phyloP scores from a whole-genome alignment of 2,113 vertebrate genomes.

The Rafetus swinhoei region DNA sequence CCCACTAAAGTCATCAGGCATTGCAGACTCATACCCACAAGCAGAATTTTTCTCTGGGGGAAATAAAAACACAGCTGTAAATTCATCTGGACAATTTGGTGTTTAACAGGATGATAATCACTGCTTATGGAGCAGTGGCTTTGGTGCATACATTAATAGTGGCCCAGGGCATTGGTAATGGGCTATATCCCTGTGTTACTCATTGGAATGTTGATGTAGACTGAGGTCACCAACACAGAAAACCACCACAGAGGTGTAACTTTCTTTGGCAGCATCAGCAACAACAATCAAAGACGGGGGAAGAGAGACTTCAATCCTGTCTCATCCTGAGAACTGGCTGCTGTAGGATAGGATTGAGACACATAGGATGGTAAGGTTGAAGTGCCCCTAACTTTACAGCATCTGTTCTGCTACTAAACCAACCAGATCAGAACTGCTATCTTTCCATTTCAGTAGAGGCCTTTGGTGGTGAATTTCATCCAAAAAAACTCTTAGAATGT shows the following conservation, averaged over 20 bases:
- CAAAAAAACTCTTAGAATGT: slow-evolving; percentile 31
- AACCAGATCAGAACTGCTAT: background rate
- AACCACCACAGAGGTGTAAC: background rate
- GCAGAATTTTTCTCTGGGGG: background rate
- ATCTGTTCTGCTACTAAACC: background rate
- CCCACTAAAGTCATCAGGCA: background rate
- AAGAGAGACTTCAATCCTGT: background rate
- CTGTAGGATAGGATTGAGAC: background rate
- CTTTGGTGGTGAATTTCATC: slow-evolving; percentile 34
- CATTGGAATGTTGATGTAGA: background rate
- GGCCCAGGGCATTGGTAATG: background rate
- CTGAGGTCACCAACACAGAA: background rate
- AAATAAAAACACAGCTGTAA: background rate
- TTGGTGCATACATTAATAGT: background rate
- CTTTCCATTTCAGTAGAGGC: background rate
- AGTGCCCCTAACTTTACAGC: background rate
- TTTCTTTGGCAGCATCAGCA: background rate
- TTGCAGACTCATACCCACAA: background rate
- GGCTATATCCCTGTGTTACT: background rate
- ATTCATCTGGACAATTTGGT: background rate
- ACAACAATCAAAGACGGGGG: background rate
- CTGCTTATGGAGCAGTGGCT: background rate
- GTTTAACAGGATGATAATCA: background rate
- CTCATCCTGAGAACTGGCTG: background rate
- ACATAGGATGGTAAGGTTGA: background rate